phyloP scores from a whole-genome alignment of 2,113 vertebrate genomes.

The Lates calcarifer region DNA sequence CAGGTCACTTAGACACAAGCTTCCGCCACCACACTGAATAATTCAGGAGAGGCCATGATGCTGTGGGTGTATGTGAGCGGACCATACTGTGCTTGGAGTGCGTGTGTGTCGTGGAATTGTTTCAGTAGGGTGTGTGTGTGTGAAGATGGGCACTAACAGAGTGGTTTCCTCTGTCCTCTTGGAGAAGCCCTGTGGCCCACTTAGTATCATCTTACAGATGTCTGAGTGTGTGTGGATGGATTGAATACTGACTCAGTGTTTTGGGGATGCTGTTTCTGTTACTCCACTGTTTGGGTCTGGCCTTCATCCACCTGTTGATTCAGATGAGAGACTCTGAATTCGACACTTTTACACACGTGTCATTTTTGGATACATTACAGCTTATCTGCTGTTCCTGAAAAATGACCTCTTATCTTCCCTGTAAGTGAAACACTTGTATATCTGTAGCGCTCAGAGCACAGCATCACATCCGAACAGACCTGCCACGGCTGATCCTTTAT shows the following conservation, averaged over 20 bases:
- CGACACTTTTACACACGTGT: background rate
- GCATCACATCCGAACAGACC: background rate
- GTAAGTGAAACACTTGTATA: background rate
- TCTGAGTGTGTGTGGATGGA: slow-evolving; percentile 21
- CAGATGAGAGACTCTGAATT: background rate
- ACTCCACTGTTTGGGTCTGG: slow-evolving; percentile 26
- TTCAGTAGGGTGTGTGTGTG: slow-evolving; percentile 21
- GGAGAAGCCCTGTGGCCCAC: slow-evolving; percentile 51
- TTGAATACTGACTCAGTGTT: slow-evolving; percentile 35
- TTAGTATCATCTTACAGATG: slow-evolving; percentile 53
- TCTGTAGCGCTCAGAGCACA: background rate
- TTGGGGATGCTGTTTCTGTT: slow-evolving; percentile 11
- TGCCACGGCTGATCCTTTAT: slow-evolving; percentile 30
- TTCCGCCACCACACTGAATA: slow-evolving; percentile 67
- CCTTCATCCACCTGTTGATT: slow-evolving; percentile 26
- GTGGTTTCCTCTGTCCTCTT: slow-evolving; percentile 57
- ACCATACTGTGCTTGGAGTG: background rate
- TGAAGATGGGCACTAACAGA: slow-evolving; percentile 31
- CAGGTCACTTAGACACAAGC: slow-evolving; percentile 59
- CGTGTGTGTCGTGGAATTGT: slow-evolving; percentile 7
- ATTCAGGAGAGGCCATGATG: slow-evolving; percentile 61
- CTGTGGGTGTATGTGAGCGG: background rate
- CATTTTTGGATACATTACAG: background rate
- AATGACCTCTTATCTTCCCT: background rate
- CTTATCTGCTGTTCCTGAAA: slow-evolving; percentile 19